phyloP scores from a whole-genome alignment of 2,888 invertebrate genomes.

The Resseliella maxima region DNA sequence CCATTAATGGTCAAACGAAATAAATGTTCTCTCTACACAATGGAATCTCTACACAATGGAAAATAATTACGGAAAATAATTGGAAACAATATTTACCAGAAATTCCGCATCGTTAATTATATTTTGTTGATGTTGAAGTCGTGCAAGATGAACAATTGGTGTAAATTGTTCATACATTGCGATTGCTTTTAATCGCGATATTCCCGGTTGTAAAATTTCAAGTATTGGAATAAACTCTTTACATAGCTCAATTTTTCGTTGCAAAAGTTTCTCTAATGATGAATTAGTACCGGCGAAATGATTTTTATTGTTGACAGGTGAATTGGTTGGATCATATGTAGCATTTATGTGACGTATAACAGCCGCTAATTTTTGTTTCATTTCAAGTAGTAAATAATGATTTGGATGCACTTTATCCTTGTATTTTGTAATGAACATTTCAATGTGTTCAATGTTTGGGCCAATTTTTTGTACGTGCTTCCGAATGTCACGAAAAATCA shows the following conservation, averaged over 20 bases:
- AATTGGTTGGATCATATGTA: neutral
- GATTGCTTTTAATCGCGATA: conserved; percentile 71
- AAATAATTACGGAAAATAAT: conserved; percentile 60
- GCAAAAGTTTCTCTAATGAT: conserved; percentile 71
- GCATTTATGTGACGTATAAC: conserved; percentile 68
- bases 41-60: too few relatives aligned
- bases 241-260: conserved; percentile 76
- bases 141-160: conserved; percentile 74
- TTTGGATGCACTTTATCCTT: conserved; percentile 73
- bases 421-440: conserved; percentile 71
- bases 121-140: conserved; percentile 72
- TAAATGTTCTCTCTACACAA: too few relatives aligned
- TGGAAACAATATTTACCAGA: conserved; percentile 64
- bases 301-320: neutral
- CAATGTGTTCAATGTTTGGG: conserved; percentile 63
- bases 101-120: conserved; percentile 72
- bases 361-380: conserved; percentile 78
- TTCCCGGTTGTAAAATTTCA: conserved; percentile 73
- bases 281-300: conserved; percentile 68
- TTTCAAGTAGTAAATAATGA: conserved; percentile 75
- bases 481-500: conserved; percentile 68
- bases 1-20: too few relatives aligned
- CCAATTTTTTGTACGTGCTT: conserved; percentile 66
- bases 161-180: conserved; percentile 81
- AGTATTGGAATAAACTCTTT: conserved; percentile 74